Conservation (phyloP, 2,113 vertebrate genomes). For the Larimichthys polyactis region DNA sequence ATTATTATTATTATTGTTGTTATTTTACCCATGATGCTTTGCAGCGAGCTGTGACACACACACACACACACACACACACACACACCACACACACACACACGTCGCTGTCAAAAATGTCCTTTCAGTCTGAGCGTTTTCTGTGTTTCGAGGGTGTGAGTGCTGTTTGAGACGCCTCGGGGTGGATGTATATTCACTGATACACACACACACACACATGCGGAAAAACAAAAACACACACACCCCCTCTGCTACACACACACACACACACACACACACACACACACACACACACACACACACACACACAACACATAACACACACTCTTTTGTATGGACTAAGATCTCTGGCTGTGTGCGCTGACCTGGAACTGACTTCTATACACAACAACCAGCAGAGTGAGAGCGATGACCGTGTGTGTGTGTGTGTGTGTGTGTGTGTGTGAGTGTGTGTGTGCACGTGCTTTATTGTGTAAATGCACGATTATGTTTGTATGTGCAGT, state of each 20-base stretch:
- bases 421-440: slow-evolving; percentile 37
- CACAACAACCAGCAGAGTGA: slow-evolving; percentile 80
- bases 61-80: too few species aligned
- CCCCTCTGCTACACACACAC: background rate
- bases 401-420: slow-evolving; percentile 69
- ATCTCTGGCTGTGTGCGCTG: slow-evolving; percentile 74
- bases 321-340: slow-evolving; percentile 71
- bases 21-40: slow-evolving; percentile 68
- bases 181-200: slow-evolving; percentile 48
- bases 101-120: slow-evolving; percentile 31
- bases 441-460: slow-evolving; percentile 26
- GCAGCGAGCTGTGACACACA: slow-evolving; percentile 13
- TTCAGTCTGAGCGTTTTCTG: slow-evolving; percentile 32
- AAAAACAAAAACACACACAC: slow-evolving; percentile 29
- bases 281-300: slow-evolving; percentile 11
- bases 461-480: slow-evolving; percentile 29
- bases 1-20: background rate
- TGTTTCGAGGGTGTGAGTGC: slow-evolving; percentile 57
- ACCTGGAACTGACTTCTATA: slow-evolving; percentile 83
- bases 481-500: slow-evolving; percentile 54
- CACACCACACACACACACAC: too few species aligned
- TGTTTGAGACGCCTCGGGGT: slow-evolving; percentile 53
- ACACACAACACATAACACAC: slow-evolving; percentile 27
- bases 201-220: background rate
- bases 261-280: slow-evolving; percentile 12